Evolutionary conservation across 2,888 invertebrate genomes (phyloP), one percentile per base, ranked within the genome.

Genomic region (Troglohyphantes excavatus): DNA sequence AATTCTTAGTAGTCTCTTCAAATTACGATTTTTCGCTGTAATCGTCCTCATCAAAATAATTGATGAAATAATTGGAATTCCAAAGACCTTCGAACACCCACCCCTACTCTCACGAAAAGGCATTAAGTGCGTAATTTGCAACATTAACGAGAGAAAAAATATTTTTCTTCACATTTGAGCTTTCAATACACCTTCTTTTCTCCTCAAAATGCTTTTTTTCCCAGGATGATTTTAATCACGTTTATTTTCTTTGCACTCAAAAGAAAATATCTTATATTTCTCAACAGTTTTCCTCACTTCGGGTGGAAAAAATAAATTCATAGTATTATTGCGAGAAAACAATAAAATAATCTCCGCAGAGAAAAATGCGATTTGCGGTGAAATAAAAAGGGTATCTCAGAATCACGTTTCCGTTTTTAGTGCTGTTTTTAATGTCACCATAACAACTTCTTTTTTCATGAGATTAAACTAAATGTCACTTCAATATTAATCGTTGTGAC

Each of bases 21-120:
- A 73, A 73, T 73, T 83, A 61, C 33, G 39, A 72, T 83, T 75
- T 23, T 63, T 73, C 63, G n/a, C 19, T 29, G 13, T 73, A 83
- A 83, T 83, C 53, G 67, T 13, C 21, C 68, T 70, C 59, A 78
- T 70, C 76, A 61, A 61, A 59, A 78, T 70, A 86, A 86, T 86
- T 86, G 68, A 70, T 68, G 67, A 76, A 68, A 78, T 86, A 86
- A 78, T 78, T 86, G 70, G 70, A 86, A 86, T 78, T 86, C 85
- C 85, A 39, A 75, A 61, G 61, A 33, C 46, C 26, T 43, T 43
- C 21, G 27, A n/a, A 43, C 43, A 76, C 61, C 17, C n/a, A 17
- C 46, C n/a, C 53, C 39, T 39, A 17, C 11, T 63, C 43, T 23
- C 72, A 11, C n/a, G 13, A 19, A 19, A 63, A 65, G 13, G 46